Percentiles rank a stretch among this genome's conserved stretches.
Evolutionary conservation across 2,113 vertebrate species (phyloP).

Genomic region (Bothrops jararaca): DNA sequence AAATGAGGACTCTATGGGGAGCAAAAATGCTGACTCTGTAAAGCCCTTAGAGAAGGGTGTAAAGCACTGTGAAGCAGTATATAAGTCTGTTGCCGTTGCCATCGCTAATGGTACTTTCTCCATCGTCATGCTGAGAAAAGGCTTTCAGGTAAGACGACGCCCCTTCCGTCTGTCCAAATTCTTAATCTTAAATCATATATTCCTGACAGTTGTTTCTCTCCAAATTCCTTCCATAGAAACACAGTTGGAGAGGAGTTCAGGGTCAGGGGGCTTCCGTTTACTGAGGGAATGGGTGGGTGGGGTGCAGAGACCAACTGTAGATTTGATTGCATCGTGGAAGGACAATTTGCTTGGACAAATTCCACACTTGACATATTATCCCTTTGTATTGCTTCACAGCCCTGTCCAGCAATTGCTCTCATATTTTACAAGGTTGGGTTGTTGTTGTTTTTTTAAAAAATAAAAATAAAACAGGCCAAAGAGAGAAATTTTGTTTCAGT

Average conservation of each 20-base stretch:
- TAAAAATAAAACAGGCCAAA: background rate
- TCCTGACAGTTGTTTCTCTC: background rate
- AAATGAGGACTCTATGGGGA: background rate
- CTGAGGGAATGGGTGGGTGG: conserved; percentile 12
- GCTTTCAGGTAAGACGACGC: too few species aligned
- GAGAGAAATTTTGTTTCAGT: conserved; percentile 5
- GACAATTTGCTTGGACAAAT: conserved; percentile 12
- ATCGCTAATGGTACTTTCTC: background rate
- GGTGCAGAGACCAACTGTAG: background rate
- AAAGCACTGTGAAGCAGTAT: background rate
- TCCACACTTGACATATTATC: conserved; percentile 18
- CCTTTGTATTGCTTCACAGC: conserved; percentile 5
- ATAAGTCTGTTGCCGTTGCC: background rate
- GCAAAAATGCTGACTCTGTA: background rate
- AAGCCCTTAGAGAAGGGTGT: background rate
- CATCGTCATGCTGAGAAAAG: too few species aligned
- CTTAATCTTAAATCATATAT: background rate
- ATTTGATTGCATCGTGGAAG: conserved; percentile 30
- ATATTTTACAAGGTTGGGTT: background rate
- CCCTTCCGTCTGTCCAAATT: background rate
- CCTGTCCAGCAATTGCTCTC: conserved; percentile 8
- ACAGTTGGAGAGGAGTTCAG: background rate
- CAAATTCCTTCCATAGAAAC: background rate
- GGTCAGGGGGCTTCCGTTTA: background rate
- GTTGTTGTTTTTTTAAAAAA: background rate